Conservation (phyloP, 2,113 vertebrate genomes). For the Apodemus speciosus region DNA sequence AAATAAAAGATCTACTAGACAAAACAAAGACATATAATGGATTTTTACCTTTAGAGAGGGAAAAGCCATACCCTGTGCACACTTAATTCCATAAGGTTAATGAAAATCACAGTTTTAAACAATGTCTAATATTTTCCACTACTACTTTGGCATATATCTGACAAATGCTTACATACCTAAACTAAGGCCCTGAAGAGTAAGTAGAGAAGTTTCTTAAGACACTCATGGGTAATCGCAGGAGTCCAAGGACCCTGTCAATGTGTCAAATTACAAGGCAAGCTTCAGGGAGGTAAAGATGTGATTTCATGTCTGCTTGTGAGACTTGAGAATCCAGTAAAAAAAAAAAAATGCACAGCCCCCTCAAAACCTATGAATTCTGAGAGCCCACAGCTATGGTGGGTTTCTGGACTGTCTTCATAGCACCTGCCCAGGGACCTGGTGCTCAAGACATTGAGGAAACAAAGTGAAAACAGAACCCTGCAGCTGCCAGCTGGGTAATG, state of each 20-base stretch:
- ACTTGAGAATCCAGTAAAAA: constrained; percentile 45
- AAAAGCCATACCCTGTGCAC: background rate
- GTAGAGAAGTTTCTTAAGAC: constrained; percentile 28
- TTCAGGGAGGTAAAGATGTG: constrained; percentile 13
- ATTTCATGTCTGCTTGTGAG: constrained; percentile 4
- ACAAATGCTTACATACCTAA: constrained; percentile 41
- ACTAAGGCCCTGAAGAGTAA: constrained; percentile 24
- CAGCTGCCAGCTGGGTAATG: background rate
- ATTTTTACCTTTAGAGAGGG: constrained; percentile 9
- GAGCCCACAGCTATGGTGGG: background rate
- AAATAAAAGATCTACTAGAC: background rate
- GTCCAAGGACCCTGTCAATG: background rate
- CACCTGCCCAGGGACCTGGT: background rate
- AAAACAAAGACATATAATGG: constrained; percentile 52
- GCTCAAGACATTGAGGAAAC: background rate
- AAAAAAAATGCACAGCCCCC: background rate
- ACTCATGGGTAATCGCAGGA: background rate
- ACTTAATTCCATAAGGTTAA: constrained; percentile 56
- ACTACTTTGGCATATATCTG: constrained; percentile 23
- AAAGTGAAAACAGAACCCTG: background rate
- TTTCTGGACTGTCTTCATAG: background rate
- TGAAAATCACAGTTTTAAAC: constrained; percentile 63
- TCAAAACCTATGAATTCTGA: background rate
- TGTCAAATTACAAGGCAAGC: constrained; percentile 26
- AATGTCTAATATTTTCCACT: constrained; percentile 65